Percentiles rank a stretch among this genome's conserved stretches.
These are phyloP conservation scores for Limnephilus auricula DNA, from an alignment of 2,888 invertebrate genomes.

Conservation along the genomic window DNA sequence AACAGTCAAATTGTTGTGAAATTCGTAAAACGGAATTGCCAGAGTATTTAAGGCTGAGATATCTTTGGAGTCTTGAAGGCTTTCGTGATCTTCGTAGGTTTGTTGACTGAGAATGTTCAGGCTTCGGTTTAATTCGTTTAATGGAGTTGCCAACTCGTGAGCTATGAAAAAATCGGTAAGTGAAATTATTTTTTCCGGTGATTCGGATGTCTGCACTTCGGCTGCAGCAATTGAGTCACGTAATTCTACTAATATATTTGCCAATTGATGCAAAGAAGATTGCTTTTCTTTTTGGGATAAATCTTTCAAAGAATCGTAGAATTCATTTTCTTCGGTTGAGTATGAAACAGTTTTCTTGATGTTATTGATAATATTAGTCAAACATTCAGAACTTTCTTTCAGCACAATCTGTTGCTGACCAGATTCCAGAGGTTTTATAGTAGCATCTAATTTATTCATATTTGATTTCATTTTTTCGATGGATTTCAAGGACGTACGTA, in stretches of 20 bases:
- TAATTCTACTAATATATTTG: constrained; percentile 62
- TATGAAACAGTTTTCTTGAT: constrained; percentile 50
- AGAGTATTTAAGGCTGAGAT: constrained; percentile 71
- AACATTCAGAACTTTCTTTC: constrained; percentile 35
- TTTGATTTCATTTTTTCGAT: constrained; percentile 43
- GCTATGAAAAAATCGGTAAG: constrained; percentile 51
- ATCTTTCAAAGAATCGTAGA: constrained; percentile 56
- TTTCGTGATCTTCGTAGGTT: constrained; percentile 58
- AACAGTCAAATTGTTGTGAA: constrained; percentile 74
- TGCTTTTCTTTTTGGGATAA: constrained; percentile 59
- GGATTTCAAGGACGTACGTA: constrained; percentile 36
- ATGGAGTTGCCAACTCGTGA: constrained; percentile 71
- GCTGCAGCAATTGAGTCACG: constrained; percentile 60
- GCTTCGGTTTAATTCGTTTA: constrained; percentile 72
- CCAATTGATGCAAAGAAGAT: constrained; percentile 55
- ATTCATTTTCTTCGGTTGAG: constrained; percentile 47
- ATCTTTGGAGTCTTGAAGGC: constrained; percentile 58
- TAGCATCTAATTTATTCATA: constrained; percentile 15
- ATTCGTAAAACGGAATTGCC: constrained; percentile 74
- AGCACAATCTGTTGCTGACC: neutral
- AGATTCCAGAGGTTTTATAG: neutral
- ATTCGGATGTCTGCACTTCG: constrained; percentile 41
- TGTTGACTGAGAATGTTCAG: constrained; percentile 70
- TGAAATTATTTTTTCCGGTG: constrained; percentile 43
- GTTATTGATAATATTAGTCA: constrained; percentile 59